phyloP scores from a whole-genome alignment of 2,113 vertebrate species.

The Neodontobutis hainanensis region DNA sequence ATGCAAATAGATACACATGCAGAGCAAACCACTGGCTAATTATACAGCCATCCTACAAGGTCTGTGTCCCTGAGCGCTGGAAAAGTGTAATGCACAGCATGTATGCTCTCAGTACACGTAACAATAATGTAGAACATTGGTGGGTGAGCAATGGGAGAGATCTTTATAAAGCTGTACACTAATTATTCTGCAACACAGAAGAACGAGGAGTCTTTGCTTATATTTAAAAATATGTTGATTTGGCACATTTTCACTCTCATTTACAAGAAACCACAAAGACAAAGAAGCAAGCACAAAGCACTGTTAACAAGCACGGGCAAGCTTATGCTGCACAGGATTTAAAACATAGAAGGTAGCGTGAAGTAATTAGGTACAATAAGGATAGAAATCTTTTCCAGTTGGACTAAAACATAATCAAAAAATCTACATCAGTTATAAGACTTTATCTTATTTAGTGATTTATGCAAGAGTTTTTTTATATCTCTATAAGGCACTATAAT shows the following conservation, averaged over 20 bases:
- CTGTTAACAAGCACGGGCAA: constrained; percentile 19
- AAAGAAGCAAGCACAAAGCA: constrained; percentile 19
- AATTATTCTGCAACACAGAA: constrained; percentile 62
- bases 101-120: constrained; percentile 51
- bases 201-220: constrained; percentile 35
- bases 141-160: constrained; percentile 36
- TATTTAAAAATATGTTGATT: constrained; percentile 48
- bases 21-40: constrained; percentile 78
- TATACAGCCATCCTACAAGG: constrained; percentile 69
- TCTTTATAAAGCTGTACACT: constrained; percentile 53
- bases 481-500: constrained; percentile 70
- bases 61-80: constrained; percentile 70
- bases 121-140: constrained; percentile 42
- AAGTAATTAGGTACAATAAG: too few relatives aligned
- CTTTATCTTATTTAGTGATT: constrained; percentile 19
- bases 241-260: constrained; percentile 43
- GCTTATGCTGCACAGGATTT: background rate
- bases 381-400: too few relatives aligned
- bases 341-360: background rate
- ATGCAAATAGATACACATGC: constrained; percentile 81
- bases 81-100: constrained; percentile 64
- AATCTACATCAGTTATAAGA: constrained; percentile 1
- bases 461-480: constrained; percentile 24
- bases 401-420: constrained; percentile 4
- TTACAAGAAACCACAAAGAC: constrained; percentile 44